Conservation (phyloP, 1,140 invertebrate genomes). For the Brachionus paranguensis region DNA sequence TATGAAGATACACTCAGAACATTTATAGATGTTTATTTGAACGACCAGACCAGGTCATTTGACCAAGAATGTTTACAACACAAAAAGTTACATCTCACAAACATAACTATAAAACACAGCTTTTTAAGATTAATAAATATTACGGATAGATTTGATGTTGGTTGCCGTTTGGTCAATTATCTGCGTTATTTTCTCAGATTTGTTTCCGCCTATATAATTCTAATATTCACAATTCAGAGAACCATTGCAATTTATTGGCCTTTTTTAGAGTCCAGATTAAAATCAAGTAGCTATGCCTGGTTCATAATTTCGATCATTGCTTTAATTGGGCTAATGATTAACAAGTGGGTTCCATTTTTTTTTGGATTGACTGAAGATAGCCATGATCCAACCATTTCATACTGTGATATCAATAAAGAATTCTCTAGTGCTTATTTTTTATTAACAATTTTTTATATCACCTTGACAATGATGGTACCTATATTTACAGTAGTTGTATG, state of each 20-base stretch:
- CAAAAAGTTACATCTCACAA: not conserved
- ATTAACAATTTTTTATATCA: not conserved
- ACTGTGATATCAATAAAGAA: slow-evolving; percentile 30
- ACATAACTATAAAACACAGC: not conserved
- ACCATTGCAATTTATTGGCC: slow-evolving; percentile 23
- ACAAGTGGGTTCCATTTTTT: slow-evolving; percentile 35
- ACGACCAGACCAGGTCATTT: not conserved
- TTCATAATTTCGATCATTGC: not conserved
- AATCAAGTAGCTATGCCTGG: slow-evolving; percentile 12
- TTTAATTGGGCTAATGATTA: not conserved
- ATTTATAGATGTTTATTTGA: slow-evolving; percentile 25
- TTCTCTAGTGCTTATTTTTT: slow-evolving; percentile 1
- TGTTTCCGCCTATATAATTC: slow-evolving; percentile 4
- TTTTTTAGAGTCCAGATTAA: not conserved
- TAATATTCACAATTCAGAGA: slow-evolving; percentile 21
- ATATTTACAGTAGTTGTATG: not conserved
- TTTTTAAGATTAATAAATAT: not conserved
- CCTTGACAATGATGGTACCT: slow-evolving; percentile 22
- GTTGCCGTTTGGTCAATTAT: slow-evolving; percentile 3
- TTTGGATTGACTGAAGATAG: not conserved
- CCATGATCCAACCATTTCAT: not conserved
- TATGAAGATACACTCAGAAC: slow-evolving; percentile 25
- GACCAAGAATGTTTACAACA: not conserved
- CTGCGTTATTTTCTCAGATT: slow-evolving; percentile 33
- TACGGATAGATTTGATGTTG: not conserved